Percentiles rank a stretch among this genome's conserved stretches.
Conservation (phyloP, 53 echinoderm and acorn worm genomes). For the Glandiceps talaboti region DNA sequence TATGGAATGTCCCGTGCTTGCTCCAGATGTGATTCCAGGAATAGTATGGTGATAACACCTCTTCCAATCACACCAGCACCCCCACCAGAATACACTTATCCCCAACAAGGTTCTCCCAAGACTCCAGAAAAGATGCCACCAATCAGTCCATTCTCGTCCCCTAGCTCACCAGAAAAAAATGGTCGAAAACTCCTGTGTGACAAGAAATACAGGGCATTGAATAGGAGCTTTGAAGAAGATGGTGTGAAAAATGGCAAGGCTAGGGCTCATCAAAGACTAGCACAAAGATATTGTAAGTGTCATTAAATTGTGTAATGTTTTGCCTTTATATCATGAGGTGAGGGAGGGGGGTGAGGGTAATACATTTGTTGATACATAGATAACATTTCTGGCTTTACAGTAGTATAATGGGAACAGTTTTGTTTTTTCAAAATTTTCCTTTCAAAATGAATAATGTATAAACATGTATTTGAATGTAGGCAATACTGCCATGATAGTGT, state of each 20-base stretch:
- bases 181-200: background rate
- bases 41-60: background rate
- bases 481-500: no score
- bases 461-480: no score
- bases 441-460: no score
- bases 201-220: background rate
- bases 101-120: background rate
- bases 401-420: no score
- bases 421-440: no score
- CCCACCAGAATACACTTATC: background rate
- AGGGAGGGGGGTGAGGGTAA: no score
- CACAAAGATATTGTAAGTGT: conserved; percentile 5
- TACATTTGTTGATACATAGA: no score
- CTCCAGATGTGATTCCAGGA: conserved; percentile 12
- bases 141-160: background rate
- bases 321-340: no score
- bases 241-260: background rate
- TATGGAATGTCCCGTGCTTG: conserved; percentile 23
- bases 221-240: conserved; percentile 1
- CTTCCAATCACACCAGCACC: background rate
- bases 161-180: background rate
- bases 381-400: no score
- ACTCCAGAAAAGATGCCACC: background rate
- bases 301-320: no score
- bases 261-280: conserved; percentile 4